Base-by-base conservation (phyloP, 2,888 invertebrate species). In the Adineta ricciae region DNA sequence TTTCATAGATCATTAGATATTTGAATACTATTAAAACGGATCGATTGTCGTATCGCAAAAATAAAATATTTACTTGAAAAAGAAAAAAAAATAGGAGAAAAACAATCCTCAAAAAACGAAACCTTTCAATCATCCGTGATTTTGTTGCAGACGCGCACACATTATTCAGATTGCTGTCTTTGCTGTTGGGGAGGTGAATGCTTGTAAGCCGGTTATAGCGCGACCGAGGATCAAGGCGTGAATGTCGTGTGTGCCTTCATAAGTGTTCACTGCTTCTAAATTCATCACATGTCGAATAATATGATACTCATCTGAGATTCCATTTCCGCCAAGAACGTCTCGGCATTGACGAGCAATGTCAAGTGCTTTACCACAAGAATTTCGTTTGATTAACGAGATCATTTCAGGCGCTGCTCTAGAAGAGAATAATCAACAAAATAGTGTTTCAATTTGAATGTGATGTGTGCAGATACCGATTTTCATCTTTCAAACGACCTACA, bases 171-270 rank as follows among this genome's bases (percentile, higher is more conserved):
- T 32, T 2, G 19, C 27, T 64, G 32, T 4, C 32, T 64, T 27
- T 24, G 32, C 0, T 32, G 64, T 64, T 64, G 64, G 32, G 27
- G 32, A 16, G 19, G 27, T 38, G 49, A 85, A 85, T 52, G 98
- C 95, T 87, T 94, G 92, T 86, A 97, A 93, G 86, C 97, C 98
- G 32, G 98, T 99, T 87, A 99, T 96, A 38, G 95, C 95, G 90
- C 95, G 93, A 49, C 99, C 99, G 87, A 99, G 92, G 89, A 99
- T 95, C 84, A 99, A 91, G 0, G 96, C 95, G 90, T 99, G 99
- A 88, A 99, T 94, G 91, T 99, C 98, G 89, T 96, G 95, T 0
- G 98, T 98, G 64, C 97, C 99, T 93, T 99, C 99, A 89, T 99
- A 99, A 0, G 99, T 99, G 89, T 97, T 97, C 3, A 99, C 97